phyloP scores from a whole-genome alignment of 53 echinoderm and acorn worm species.

The Temnopleurus reevesii region DNA sequence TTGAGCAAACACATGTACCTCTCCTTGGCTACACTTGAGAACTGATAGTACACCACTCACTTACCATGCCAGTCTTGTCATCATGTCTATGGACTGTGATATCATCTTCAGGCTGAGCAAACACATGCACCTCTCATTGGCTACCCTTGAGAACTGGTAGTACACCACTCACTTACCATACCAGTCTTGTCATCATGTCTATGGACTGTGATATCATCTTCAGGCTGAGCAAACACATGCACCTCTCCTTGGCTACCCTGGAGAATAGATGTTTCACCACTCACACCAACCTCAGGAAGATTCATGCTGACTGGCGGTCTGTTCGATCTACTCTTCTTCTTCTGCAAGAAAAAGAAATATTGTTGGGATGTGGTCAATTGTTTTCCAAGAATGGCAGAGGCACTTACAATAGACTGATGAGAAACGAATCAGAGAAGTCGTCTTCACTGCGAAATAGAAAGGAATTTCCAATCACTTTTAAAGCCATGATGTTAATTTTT shows the following conservation, averaged over 20 bases:
- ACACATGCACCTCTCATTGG: constrained; percentile 86
- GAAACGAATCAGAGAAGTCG: too few relatives aligned
- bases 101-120: constrained; percentile 84
- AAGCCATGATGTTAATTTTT: too few relatives aligned
- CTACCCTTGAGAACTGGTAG: constrained; percentile 76
- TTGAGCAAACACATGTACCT: constrained; percentile 89
- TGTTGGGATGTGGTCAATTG: too few relatives aligned
- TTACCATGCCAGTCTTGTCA: constrained; percentile 72
- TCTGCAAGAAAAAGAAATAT: background rate
- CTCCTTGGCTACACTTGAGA: constrained; percentile 74
- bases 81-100: constrained; percentile 86
- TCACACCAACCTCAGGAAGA: constrained; percentile 82
- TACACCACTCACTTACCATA: constrained; percentile 79
- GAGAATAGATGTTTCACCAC: constrained; percentile 76
- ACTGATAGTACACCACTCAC: constrained; percentile 76
- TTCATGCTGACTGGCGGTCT: constrained; percentile 67
- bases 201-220: constrained; percentile 93
- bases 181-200: constrained; percentile 78
- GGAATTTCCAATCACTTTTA: too few relatives aligned
- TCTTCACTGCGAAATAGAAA: too few relatives aligned
- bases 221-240: constrained; percentile 88
- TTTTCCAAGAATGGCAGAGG: too few relatives aligned
- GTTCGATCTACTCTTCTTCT: constrained; percentile 45
- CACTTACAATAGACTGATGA: too few relatives aligned
- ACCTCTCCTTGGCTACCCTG: constrained; percentile 88